Evolutionary conservation across 2,797 vertebrate genomes (phyloP).

Genomic region (Poecilia picta): DNA sequence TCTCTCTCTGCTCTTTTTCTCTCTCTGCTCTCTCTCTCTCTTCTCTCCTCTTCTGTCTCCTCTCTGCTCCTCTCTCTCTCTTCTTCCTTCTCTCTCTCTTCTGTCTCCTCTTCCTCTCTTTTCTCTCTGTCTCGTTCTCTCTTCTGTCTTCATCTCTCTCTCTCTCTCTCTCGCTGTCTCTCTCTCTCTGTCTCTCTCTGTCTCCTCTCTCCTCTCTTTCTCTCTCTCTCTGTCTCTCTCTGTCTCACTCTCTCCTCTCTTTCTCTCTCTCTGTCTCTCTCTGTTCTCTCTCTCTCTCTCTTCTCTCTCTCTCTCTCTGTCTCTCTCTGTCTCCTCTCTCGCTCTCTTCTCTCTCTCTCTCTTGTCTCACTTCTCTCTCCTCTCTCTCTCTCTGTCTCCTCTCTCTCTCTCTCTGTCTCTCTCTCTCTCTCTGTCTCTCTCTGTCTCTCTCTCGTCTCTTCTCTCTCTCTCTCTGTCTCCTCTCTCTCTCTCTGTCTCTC

Average conservation of each 20-base stretch:
- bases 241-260: conserved; percentile 11
- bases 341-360: conserved; percentile 20
- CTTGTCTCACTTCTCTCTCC: no score
- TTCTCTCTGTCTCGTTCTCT: conserved; percentile 29
- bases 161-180: conserved; percentile 11
- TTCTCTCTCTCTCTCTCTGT: conserved; percentile 26
- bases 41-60: conserved; percentile 26
- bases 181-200: conserved; percentile 13
- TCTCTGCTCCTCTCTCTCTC: conserved; percentile 6
- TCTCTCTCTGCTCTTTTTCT: conserved; percentile 18
- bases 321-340: no score
- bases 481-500: conserved; percentile 23
- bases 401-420: conserved; percentile 6
- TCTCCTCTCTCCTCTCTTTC: no score
- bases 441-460: not conserved
- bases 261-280: conserved; percentile 23
- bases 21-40: not conserved
- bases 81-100: conserved; percentile 24
- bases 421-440: conserved; percentile 18
- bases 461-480: conserved; percentile 16
- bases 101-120: not conserved
- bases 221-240: conserved; percentile 17
- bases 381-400: conserved; percentile 27
- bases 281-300: no score
- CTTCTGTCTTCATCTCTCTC: no score